Evolutionary conservation across 37 sponge, comb jelly and placozoan genomes (phyloP).

Genomic region (Sycon ciliatum): DNA sequence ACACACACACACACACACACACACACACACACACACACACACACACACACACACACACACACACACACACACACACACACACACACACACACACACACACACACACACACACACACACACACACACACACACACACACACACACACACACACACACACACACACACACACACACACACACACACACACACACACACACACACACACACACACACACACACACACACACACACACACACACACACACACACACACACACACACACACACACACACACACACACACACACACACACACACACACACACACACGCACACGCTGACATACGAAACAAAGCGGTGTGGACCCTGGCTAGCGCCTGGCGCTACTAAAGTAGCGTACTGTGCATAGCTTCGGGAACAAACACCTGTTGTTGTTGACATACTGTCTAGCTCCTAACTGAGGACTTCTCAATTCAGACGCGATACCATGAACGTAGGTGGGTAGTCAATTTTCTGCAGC

Average conservation of each 20-base stretch:
- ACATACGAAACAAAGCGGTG: too few species aligned
- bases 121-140: background rate
- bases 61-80: constrained; percentile 5
- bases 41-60: background rate
- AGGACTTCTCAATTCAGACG: too few species aligned
- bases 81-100: constrained; percentile 5
- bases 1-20: constrained; percentile 1
- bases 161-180: constrained; percentile 5
- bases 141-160: constrained; percentile 5
- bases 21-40: constrained; percentile 1
- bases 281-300: constrained; percentile 5
- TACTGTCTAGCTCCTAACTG: too few species aligned
- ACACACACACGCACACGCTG: constrained; percentile 1
- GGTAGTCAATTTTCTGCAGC: too few species aligned
- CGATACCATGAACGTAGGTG: too few species aligned
- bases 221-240: constrained; percentile 5
- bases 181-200: constrained; percentile 8
- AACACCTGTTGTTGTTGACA: too few species aligned
- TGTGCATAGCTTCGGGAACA: too few species aligned
- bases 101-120: constrained; percentile 5
- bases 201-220: constrained; percentile 6
- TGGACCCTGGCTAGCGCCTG: too few species aligned
- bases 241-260: constrained; percentile 5
- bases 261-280: constrained; percentile 5
- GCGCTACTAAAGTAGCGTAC: too few species aligned